Conservation (phyloP, 2,888 invertebrate species). For the Hylaea fasciaria region DNA sequence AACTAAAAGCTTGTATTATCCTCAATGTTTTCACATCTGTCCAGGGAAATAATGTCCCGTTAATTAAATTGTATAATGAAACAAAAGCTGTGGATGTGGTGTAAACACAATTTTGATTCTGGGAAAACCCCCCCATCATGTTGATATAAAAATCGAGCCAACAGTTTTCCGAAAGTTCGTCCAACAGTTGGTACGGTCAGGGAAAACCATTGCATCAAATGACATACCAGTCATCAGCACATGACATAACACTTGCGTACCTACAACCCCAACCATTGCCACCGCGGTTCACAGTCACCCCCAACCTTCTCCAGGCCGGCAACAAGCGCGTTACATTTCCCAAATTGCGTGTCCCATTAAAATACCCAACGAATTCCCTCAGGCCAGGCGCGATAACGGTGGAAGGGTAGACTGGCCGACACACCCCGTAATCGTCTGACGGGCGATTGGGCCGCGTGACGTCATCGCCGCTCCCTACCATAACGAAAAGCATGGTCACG, state of each 20-base stretch:
- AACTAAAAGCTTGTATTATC: too few species aligned
- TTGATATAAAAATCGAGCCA: too few species aligned
- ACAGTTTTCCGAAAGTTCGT: too few species aligned
- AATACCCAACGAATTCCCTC: conserved; percentile 38
- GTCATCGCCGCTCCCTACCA: conserved; percentile 67
- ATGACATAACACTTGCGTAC: not conserved
- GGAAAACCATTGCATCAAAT: conserved; percentile 1
- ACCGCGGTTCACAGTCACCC: conserved; percentile 11
- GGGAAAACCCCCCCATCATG: too few species aligned
- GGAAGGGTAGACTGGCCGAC: conserved; percentile 58
- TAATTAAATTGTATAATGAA: too few species aligned
- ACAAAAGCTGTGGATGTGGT: too few species aligned
- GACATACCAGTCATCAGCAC: too few species aligned
- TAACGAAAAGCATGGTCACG: conserved; percentile 37
- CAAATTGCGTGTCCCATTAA: conserved; percentile 42
- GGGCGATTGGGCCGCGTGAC: conserved; percentile 59
- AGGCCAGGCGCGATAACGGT: conserved; percentile 19
- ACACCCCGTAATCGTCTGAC: conserved; percentile 63
- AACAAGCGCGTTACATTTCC: conserved; percentile 26
- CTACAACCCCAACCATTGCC: not conserved
- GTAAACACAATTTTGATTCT: too few species aligned
- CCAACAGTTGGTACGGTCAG: not conserved
- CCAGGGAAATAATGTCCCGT: too few species aligned
- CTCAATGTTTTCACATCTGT: too few species aligned
- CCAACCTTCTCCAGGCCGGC: conserved; percentile 1